phyloP scores from a whole-genome alignment of 2,888 invertebrate species.

The Luffia ferchaultella region DNA sequence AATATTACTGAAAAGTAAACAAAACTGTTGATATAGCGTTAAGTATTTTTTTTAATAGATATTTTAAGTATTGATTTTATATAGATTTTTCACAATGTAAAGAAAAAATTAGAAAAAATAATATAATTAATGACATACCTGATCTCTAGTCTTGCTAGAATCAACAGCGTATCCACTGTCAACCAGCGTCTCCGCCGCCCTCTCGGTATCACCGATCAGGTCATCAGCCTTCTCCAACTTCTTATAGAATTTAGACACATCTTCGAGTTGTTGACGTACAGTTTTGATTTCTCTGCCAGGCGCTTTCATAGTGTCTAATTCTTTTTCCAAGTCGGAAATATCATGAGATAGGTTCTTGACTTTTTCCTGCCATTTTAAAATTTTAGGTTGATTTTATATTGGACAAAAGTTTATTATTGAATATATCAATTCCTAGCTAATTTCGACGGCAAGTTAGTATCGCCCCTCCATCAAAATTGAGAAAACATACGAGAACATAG shows the following conservation, averaged over 20 bases:
- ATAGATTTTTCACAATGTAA: no score
- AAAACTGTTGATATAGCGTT: no score
- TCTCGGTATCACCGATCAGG: constrained; percentile 72
- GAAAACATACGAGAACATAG: no score
- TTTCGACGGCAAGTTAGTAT: not conserved
- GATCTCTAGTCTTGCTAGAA: constrained; percentile 81
- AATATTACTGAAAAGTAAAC: no score
- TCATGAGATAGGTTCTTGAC: constrained; percentile 81
- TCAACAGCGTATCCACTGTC: constrained; percentile 88
- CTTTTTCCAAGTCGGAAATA: constrained; percentile 80
- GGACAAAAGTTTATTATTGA: not conserved
- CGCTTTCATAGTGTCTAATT: constrained; percentile 85
- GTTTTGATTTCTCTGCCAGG: constrained; percentile 88
- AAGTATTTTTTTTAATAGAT: no score
- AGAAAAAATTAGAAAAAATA: no score
- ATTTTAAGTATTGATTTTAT: no score
- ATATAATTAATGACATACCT: no score
- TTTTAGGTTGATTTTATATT: not conserved
- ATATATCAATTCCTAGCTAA: not conserved
- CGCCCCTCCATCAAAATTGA: not conserved
- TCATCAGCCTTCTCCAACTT: constrained; percentile 73
- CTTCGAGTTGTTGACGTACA: constrained; percentile 84
- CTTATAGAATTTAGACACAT: constrained; percentile 70
- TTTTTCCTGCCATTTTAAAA: constrained; percentile 66
- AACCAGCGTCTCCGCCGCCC: constrained; percentile 78